A percentile compares a stretch with the other conserved stretches of the same genome.
phyloP scores from a whole-genome alignment of 2,113 vertebrate genomes.

The Circaetus gallicus region DNA sequence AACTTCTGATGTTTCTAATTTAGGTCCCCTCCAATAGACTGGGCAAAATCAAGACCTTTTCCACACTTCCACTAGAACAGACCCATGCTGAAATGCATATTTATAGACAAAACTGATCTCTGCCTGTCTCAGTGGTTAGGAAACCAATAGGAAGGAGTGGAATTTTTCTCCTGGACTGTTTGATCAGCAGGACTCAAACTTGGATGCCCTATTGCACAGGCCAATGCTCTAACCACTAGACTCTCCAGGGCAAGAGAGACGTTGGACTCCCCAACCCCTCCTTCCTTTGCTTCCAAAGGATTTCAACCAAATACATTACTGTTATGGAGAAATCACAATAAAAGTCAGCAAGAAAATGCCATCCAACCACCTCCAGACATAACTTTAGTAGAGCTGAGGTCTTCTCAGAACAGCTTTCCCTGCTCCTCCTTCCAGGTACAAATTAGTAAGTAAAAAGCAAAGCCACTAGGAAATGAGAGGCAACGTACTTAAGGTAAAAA shows the following conservation, averaged over 20 bases:
- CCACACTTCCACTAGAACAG: not conserved
- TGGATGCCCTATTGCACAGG: not conserved
- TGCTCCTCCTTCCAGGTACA: not conserved
- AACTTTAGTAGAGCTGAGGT: not conserved
- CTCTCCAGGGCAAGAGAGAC: too few relatives aligned
- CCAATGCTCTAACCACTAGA: not conserved
- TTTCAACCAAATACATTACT: not conserved
- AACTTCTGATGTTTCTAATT: not conserved
- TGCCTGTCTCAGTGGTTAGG: not conserved
- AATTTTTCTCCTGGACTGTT: not conserved
- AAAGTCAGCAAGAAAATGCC: not conserved
- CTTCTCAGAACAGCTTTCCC: not conserved
- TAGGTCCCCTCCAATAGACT: not conserved
- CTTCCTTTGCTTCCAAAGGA: not conserved
- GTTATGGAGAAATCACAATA: not conserved
- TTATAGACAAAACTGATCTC: not conserved
- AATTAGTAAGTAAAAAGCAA: not conserved
- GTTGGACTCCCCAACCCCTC: fast-evolving
- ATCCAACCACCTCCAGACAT: not conserved
- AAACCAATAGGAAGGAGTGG: not conserved
- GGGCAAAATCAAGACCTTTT: not conserved
- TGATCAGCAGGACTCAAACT: not conserved
- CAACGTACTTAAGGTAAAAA: not conserved
- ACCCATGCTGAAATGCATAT: not conserved
- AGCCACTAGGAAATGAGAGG: not conserved